Percentiles rank a stretch among this genome's conserved stretches.
These are phyloP conservation scores for Salticus scenicus DNA, from an alignment of 2,888 invertebrate genomes.

Conservation along the genomic window DNA sequence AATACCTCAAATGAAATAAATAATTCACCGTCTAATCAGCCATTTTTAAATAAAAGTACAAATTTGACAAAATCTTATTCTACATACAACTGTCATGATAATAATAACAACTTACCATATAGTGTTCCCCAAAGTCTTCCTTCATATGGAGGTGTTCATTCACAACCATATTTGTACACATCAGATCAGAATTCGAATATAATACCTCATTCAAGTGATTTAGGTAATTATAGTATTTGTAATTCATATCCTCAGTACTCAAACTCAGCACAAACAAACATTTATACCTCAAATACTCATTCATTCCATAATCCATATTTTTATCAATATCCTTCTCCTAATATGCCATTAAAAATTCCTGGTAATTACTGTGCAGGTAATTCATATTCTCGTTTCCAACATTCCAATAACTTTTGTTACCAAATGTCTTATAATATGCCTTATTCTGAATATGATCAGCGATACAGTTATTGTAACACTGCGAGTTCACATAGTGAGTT, in stretches of 20 bases:
- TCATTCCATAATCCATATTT: conserved; percentile 27
- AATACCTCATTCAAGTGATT: not conserved
- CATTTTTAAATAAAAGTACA: conserved; percentile 23
- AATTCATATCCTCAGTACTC: conserved; percentile 31
- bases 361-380: conserved; percentile 49
- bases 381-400: conserved; percentile 26
- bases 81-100: conserved; percentile 24
- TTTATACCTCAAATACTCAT: not conserved
- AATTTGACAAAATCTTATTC: conserved; percentile 2
- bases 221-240: conserved; percentile 2
- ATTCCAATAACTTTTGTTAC: conserved; percentile 19
- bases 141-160: too few species aligned
- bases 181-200: conserved; percentile 23
- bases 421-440: conserved; percentile 23
- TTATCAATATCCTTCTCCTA: conserved; percentile 27
- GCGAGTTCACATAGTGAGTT: conserved; percentile 60
- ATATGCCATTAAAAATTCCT: conserved; percentile 47
- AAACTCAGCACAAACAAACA: not conserved
- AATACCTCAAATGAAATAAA: not conserved
- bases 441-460: conserved; percentile 28
- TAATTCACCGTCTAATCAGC: not conserved
- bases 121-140: not conserved
- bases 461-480: conserved; percentile 75
- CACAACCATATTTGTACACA: conserved; percentile 17
- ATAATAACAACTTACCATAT: conserved; percentile 33